These are phyloP conservation scores for Holcopasites calliopsidis DNA, from an alignment of 1,140 invertebrate genomes.

Conservation along the genomic window DNA sequence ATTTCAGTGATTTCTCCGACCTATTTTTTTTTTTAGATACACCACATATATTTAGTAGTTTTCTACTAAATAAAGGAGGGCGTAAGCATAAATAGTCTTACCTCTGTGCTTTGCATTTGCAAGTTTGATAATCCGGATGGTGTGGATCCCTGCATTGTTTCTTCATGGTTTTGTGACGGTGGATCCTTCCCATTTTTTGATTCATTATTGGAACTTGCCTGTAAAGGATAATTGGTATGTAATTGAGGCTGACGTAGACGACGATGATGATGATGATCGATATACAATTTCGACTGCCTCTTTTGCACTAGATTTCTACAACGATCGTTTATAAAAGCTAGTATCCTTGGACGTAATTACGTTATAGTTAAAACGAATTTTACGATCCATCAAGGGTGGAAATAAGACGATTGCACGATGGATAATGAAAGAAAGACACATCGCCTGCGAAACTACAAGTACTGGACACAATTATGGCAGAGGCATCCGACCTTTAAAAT, in stretches of 20 bases:
- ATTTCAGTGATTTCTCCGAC: conserved; percentile 84
- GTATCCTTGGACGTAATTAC: not conserved
- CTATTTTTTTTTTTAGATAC: conserved; percentile 68
- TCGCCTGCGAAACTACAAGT: no score
- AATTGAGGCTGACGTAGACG: not conserved
- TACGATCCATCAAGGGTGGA: not conserved
- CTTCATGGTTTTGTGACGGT: conserved; percentile 59
- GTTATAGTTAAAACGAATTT: not conserved
- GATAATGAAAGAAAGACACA: no score
- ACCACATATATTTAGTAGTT: conserved; percentile 5
- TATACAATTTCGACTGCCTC: no score
- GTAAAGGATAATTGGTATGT: conserved; percentile 21
- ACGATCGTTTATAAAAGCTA: not conserved
- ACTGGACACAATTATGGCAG: no score
- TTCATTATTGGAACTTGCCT: conserved; percentile 66
- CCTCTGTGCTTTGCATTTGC: conserved; percentile 75
- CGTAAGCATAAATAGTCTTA: conserved; percentile 59
- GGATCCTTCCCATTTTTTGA: conserved; percentile 69
- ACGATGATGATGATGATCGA: no score
- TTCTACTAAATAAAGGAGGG: not conserved
- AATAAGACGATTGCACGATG: no score
- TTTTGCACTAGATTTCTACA: no score
- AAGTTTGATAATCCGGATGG: conserved; percentile 73
- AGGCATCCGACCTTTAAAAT: not conserved
- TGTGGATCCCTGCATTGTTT: conserved; percentile 61